Evolutionary conservation across 2,888 invertebrate genomes (phyloP).

Genomic region (Dolichopus griseipennis): DNA sequence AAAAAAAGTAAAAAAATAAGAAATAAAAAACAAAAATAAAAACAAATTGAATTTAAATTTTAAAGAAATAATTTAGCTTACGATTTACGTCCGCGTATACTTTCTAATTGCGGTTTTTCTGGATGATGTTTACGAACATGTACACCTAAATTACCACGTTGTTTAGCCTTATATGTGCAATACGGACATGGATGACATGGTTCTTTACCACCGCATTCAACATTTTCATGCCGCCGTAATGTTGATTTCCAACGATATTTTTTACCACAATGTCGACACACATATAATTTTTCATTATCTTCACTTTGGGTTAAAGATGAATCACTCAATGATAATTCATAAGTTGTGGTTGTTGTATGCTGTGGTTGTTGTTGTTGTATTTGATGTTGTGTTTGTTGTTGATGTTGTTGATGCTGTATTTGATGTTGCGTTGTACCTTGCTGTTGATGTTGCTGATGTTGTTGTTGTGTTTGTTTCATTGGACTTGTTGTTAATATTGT

Average conservation of each 20-base stretch:
- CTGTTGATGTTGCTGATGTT: slow-evolving; percentile 29
- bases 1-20: no score
- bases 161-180: slow-evolving; percentile 70
- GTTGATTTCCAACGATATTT: slow-evolving; percentile 81
- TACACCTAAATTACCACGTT: slow-evolving; percentile 71
- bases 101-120: slow-evolving; percentile 41
- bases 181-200: slow-evolving; percentile 73
- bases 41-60: no score
- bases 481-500: slow-evolving; percentile 41
- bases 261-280: slow-evolving; percentile 76
- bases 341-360: slow-evolving; percentile 35
- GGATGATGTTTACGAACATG: slow-evolving; percentile 71
- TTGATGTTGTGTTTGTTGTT: slow-evolving; percentile 34
- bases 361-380: slow-evolving; percentile 29
- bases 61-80: slow-evolving; percentile 24
- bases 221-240: slow-evolving; percentile 70
- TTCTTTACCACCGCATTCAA: slow-evolving; percentile 75
- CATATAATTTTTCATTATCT: slow-evolving; percentile 53
- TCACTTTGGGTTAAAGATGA: slow-evolving; percentile 39
- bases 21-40: background rate
- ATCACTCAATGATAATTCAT: slow-evolving; percentile 41
- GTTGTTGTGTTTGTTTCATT: slow-evolving; percentile 30
- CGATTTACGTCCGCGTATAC: slow-evolving; percentile 40
- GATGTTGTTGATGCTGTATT: slow-evolving; percentile 41
- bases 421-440: slow-evolving; percentile 25